phyloP scores from a whole-genome alignment of 2,888 invertebrate genomes.

The Brachyptera risi region DNA sequence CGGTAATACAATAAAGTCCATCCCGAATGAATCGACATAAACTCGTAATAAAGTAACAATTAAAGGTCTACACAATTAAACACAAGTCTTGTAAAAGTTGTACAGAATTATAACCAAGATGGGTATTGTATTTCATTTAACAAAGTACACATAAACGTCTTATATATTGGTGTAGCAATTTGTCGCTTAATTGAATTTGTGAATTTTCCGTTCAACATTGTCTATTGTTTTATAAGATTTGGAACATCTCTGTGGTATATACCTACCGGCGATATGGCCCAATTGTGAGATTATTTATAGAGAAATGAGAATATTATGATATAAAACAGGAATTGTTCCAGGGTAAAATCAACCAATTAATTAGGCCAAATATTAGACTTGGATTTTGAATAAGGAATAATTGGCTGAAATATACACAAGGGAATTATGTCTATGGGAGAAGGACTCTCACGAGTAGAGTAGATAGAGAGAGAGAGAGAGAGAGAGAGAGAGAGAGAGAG shows the following conservation, averaged over 20 bases:
- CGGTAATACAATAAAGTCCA: too few species aligned
- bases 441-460: not conserved
- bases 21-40: too few species aligned
- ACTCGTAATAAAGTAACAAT: too few species aligned
- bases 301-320: too few species aligned
- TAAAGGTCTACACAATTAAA: too few species aligned
- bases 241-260: not conserved
- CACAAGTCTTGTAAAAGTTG: too few species aligned
- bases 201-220: conserved; percentile 2
- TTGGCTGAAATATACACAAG: conserved; percentile 20
- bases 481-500: not conserved
- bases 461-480: too few species aligned
- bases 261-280: too few species aligned
- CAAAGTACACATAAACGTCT: not conserved
- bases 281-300: too few species aligned
- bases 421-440: not conserved
- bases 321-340: conserved; percentile 8
- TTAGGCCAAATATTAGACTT: conserved; percentile 36
- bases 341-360: conserved; percentile 35
- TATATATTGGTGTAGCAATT: not conserved
- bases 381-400: conserved; percentile 14
- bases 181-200: conserved; percentile 3
- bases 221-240: conserved; percentile 4
- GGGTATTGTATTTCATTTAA: too few species aligned
- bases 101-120: too few species aligned